A percentile compares a stretch with the other conserved stretches of the same genome.
These are phyloP conservation scores for Cantharis flavilabris DNA, from an alignment of 2,888 invertebrate species.

Conservation along the genomic window DNA sequence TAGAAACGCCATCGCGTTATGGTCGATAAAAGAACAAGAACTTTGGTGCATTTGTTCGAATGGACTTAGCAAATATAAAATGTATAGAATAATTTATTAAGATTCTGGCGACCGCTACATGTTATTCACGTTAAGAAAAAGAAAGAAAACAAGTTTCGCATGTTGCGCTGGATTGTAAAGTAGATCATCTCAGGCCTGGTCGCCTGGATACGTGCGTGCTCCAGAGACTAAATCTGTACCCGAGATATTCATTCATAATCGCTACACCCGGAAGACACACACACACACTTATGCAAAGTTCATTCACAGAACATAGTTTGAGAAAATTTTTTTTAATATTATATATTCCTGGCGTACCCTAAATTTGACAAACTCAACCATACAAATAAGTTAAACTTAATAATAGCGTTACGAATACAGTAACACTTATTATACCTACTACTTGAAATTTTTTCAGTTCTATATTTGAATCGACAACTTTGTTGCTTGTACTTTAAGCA, in stretches of 20 bases:
- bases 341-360: conserved; percentile 18
- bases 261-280: conserved; percentile 39
- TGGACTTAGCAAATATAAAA: conserved; percentile 51
- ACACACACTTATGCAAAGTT: conserved; percentile 44
- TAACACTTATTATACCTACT: not conserved
- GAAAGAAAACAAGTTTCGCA: conserved; percentile 20
- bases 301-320: conserved; percentile 41
- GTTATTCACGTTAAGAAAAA: conserved; percentile 20
- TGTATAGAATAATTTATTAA: conserved; percentile 56
- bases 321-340: conserved; percentile 9
- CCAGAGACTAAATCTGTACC: conserved; percentile 43
- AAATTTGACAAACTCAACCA: conserved; percentile 3
- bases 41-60: conserved; percentile 53
- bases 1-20: conserved; percentile 41
- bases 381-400: not conserved
- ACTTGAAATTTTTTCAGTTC: not conserved
- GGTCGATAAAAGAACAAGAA: conserved; percentile 49
- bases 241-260: conserved; percentile 45
- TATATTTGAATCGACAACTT: not conserved
- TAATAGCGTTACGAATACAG: not conserved
- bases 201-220: conserved; percentile 25
- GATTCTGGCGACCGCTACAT: conserved; percentile 21
- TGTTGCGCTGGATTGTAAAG: conserved; percentile 21
- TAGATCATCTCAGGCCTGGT: conserved; percentile 24
- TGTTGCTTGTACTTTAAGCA: not conserved